Evolutionary conservation across 2,113 vertebrate species (phyloP).

Genomic region (Oreamnos americanus): DNA sequence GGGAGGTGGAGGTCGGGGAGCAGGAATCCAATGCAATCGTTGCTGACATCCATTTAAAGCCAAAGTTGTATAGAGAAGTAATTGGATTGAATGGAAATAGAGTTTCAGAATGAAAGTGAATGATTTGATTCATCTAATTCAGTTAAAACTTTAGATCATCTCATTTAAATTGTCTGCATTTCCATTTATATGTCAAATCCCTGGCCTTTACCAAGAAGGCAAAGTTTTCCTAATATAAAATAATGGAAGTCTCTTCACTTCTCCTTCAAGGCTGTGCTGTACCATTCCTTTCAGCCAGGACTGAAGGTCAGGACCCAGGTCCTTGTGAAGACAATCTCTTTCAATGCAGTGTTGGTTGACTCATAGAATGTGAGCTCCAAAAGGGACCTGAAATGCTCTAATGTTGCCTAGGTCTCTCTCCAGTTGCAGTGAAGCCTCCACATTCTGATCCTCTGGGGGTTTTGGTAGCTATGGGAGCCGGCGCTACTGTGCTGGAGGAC

Average conservation of each 20-base stretch:
- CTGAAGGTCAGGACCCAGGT: not conserved
- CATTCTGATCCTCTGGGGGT: not conserved
- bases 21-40: not conserved
- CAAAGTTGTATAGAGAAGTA: conserved; percentile 10
- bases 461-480: not conserved
- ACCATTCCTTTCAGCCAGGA: rapidly evolving
- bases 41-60: conserved; percentile 38
- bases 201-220: not conserved
- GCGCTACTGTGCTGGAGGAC: not conserved
- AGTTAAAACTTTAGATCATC: conserved; percentile 47
- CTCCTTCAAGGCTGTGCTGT: not conserved
- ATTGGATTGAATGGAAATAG: conserved; percentile 50
- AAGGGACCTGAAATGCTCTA: not conserved
- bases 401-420: not conserved
- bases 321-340: not conserved
- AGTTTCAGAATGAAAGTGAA: conserved; percentile 29
- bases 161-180: conserved; percentile 51
- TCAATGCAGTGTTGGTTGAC: not conserved
- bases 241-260: not conserved
- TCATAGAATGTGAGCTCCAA: not conserved
- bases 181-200: conserved; percentile 10
- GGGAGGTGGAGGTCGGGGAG: too few species aligned
- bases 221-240: not conserved
- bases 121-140: conserved; percentile 54
- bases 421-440: not conserved